Base-by-base conservation (phyloP, 2,797 vertebrate genomes). In the Lithobates sylvaticus region DNA sequence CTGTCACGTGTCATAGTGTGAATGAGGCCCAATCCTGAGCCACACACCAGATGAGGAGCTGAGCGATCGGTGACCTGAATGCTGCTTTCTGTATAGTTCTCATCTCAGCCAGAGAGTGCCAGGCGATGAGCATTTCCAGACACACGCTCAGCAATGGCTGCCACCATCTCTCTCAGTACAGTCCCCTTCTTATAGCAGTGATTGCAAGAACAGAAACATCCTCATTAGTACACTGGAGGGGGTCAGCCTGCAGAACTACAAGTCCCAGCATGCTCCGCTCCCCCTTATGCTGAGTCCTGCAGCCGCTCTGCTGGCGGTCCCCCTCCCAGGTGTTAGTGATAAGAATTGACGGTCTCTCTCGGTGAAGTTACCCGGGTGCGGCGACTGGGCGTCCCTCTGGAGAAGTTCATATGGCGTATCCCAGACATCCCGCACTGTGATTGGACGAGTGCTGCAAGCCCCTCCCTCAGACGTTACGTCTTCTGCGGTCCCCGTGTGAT, bases 391-490 rank as follows among this genome's bases (percentile, higher is more conserved):
- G 9, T 27, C 29, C 29, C 23, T 61, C 58, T 9, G 13, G 7
- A 21, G 13, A 61, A 8, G 58, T 21, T 61, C 13, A 18, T 61
- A 61, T 21, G 58, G 23, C 5, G 21, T 61, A 1, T 61, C 39
- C 29, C 42, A 65, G 58, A 44, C 54, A 47, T 36, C 23, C 74
- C 29, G 71, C 5, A 1, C 34, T 75, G 58, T 32, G 21, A 16
- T 29, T 72, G 79, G 68, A 67, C 68, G 23, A 3, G 21, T 21
- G 39, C 6, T 5, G 21, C 18, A 13, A 67, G 27, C 78, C 34
- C 67, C 29, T 27, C 79, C 69, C 67, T 72, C 79, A 68, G 79
- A 81, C 54, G 79, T 81, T 61, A 81, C 79, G 58, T 81, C 68
- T 78, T 69, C 44, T 12, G 44, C 39, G 58, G 50, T 47, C 83